Conservation (phyloP, 2,888 invertebrate species). For the Dorcus parallelipipedus region DNA sequence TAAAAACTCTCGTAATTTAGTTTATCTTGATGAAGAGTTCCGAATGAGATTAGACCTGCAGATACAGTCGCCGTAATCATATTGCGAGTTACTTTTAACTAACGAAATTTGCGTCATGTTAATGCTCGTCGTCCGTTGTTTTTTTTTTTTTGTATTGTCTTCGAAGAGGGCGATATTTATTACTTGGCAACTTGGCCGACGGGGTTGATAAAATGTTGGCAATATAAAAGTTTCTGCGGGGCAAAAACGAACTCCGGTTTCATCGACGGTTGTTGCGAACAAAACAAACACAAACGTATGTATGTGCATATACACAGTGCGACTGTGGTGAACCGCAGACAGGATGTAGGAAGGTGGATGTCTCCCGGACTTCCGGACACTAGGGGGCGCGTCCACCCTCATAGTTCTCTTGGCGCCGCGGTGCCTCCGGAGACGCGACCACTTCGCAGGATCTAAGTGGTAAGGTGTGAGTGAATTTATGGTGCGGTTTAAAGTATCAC, state of each 20-base stretch:
- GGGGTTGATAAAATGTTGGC: neutral
- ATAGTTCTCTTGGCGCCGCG: constrained; percentile 42
- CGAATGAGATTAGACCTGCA: constrained; percentile 12
- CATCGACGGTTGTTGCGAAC: neutral
- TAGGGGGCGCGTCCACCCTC: constrained; percentile 33
- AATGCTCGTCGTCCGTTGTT: no score
- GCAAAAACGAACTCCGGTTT: neutral
- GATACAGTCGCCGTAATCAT: constrained; percentile 3
- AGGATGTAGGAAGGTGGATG: constrained; percentile 35
- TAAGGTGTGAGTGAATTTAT: constrained; percentile 26
- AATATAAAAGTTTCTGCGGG: neutral
- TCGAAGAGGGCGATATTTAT: no score
- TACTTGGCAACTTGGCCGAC: no score
- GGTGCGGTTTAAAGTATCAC: constrained; percentile 4
- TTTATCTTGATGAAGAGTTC: constrained; percentile 17
- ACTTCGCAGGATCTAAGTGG: constrained; percentile 27
- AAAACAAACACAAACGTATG: constrained; percentile 35
- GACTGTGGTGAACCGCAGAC: constrained; percentile 39
- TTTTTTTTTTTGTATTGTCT: no score
- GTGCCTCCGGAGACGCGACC: constrained; percentile 27
- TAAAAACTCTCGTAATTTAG: constrained; percentile 18
- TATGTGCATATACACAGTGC: constrained; percentile 23
- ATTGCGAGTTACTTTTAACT: neutral
- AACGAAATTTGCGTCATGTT: neutral
- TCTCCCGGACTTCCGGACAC: constrained; percentile 42